Evolutionary conservation across 2,888 invertebrate species (phyloP), one percentile per base, ranked within the genome.

Genomic region (Bellardia pandia): DNA sequence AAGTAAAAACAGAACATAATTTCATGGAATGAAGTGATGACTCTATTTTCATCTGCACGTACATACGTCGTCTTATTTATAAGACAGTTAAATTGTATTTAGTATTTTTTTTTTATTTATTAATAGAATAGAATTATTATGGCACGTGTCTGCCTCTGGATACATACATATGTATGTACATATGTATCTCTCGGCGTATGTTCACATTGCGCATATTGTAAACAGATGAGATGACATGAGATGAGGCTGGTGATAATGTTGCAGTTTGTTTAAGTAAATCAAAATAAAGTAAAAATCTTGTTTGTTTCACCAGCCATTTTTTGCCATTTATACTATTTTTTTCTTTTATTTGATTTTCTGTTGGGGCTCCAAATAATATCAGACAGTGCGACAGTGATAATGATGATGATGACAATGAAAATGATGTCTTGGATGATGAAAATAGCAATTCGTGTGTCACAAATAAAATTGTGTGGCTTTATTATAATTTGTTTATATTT

Each of bases 21-120:
- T 66, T 66, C 16, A 72, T 37, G 45, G 58, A 58, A 48, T 58
- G 16, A 37, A 66, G 48, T 75, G 48, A 53, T 77, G 53, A 58
- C 56, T 77, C 56, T 64, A 83, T 83, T 83, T 83, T 71, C 53
- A 77, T 37, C 33, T 64, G 33, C 45, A 64, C 11, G 16, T 23
- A n/a, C 23, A 23, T 23, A 23, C 23, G 14, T 71, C 83, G 23
- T 23, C 23, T 23, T 77, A 74, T 85, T 74, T 79, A 79, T 74
- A 85, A 68, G 60, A 74, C 84, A 74, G 74, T 85, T 85, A 79
- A 48, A 51, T 23, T 42, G 42, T 66, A 53, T 71, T 79, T 79
- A 51, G 33, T 64, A 8, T 48, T 62, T 45, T 78, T 45, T 78
- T 23, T 74, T 81, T 74, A 81, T 84, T 84, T 84, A 78, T 84